phyloP scores from a whole-genome alignment of 2,888 invertebrate genomes.

The Pachydiplax longipennis region DNA sequence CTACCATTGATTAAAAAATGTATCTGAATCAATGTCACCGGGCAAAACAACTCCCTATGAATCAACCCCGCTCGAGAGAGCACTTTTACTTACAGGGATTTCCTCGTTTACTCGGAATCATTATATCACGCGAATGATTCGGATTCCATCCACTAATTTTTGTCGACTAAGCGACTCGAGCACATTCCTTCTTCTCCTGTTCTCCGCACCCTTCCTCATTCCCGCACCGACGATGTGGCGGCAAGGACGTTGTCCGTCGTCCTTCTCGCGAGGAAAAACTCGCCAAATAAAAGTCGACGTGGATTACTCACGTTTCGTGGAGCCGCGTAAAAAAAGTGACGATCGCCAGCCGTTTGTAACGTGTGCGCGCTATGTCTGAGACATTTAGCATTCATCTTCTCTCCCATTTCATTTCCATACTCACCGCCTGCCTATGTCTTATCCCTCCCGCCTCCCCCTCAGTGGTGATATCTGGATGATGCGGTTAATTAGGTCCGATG shows the following conservation, averaged over 20 bases:
- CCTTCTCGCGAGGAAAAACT: not conserved
- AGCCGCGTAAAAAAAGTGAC: not conserved
- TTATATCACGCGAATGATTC: no score
- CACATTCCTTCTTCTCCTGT: not conserved
- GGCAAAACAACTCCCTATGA: no score
- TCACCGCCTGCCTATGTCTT: not conserved
- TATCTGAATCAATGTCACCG: no score
- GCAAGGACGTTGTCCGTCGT: not conserved
- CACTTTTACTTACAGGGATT: no score
- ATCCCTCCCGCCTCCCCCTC: not conserved
- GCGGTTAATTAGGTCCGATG: no score
- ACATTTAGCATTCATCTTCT: not conserved
- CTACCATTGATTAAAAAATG: no score
- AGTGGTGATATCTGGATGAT: not conserved
- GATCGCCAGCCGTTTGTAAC: not conserved
- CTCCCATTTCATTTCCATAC: not conserved
- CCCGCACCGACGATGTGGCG: not conserved
- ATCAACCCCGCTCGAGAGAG: no score
- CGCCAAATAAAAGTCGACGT: not conserved
- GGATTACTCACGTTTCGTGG: not conserved
- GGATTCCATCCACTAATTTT: no score
- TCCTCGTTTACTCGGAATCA: no score
- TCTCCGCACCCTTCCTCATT: not conserved
- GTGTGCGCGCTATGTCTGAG: not conserved
- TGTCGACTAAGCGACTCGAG: not conserved